These are phyloP conservation scores for Nannoperca australis DNA, from an alignment of 2,797 vertebrate species.

Conservation along the genomic window DNA sequence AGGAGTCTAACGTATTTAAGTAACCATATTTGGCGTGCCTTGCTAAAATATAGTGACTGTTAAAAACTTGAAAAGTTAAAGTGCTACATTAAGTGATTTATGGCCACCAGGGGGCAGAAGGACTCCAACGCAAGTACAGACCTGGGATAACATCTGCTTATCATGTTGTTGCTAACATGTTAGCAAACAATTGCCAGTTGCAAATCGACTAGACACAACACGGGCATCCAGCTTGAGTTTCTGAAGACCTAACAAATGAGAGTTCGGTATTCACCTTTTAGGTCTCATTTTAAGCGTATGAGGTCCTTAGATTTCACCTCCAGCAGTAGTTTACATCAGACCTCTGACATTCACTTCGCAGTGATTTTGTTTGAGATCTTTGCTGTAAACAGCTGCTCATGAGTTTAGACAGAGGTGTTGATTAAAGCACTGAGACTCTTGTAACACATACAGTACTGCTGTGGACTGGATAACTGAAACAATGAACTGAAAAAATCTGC, in stretches of 20 bases:
- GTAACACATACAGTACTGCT: background rate
- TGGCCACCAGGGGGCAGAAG: background rate
- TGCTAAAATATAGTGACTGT: background rate
- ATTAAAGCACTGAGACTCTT: conserved; percentile 17
- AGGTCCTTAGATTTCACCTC: background rate
- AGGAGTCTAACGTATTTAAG: background rate
- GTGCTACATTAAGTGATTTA: background rate
- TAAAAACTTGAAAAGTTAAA: conserved; percentile 4
- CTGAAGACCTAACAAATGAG: background rate
- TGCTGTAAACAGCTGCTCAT: conserved; percentile 13
- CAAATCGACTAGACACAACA: background rate
- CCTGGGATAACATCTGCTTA: background rate
- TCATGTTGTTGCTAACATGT: background rate
- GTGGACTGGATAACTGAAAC: conserved; percentile 18
- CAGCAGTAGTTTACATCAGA: conserved; percentile 1
- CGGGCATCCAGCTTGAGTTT: background rate
- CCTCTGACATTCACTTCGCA: background rate
- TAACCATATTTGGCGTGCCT: background rate
- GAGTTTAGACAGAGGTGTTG: conserved; percentile 22
- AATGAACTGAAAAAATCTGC: conserved; percentile 9
- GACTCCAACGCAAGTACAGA: background rate
- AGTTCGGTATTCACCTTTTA: background rate
- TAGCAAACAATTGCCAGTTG: conserved; percentile 7
- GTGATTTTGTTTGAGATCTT: background rate
- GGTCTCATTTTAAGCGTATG: background rate